A percentile compares a stretch with the other conserved stretches of the same genome.
Evolutionary conservation across 2,888 invertebrate species (phyloP).

Genomic region (Chloroclysta siterata): DNA sequence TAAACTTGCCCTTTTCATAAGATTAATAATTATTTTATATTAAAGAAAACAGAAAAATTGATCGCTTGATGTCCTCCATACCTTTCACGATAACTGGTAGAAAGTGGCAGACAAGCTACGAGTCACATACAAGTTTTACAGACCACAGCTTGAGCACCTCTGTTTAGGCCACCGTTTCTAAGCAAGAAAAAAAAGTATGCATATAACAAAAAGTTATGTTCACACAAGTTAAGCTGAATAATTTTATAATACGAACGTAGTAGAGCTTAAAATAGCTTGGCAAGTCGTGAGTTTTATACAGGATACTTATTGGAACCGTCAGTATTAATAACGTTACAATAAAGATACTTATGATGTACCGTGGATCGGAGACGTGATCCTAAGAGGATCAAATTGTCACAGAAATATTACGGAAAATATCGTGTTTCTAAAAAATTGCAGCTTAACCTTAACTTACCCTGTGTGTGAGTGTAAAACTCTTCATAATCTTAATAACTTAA

Average conservation of each 20-base stretch:
- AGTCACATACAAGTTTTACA: not conserved
- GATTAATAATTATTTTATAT: too few species aligned
- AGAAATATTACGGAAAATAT: slow-evolving; percentile 9
- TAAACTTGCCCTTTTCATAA: too few species aligned
- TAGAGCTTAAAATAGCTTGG: slow-evolving; percentile 13
- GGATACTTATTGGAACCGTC: not conserved
- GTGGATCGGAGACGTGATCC: slow-evolving; percentile 4
- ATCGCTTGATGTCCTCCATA: too few species aligned
- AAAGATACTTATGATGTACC: slow-evolving; percentile 31
- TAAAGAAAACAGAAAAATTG: too few species aligned
- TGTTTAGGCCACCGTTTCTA: not conserved
- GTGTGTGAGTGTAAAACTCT: too few species aligned
- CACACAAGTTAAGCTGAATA: not conserved
- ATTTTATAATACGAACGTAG: not conserved
- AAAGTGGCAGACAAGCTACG: too few species aligned
- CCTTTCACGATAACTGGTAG: too few species aligned
- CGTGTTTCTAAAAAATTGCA: not conserved
- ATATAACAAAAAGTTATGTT: not conserved
- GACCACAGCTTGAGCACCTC: not conserved
- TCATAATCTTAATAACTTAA: too few species aligned
- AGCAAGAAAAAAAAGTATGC: slow-evolving; percentile 7
- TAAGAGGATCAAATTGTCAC: slow-evolving; percentile 32
- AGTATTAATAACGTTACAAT: not conserved
- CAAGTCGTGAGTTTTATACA: not conserved
- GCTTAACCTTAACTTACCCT: too few species aligned